phyloP scores from a whole-genome alignment of 2,888 invertebrate species.

The Steinernema hermaphroditum region DNA sequence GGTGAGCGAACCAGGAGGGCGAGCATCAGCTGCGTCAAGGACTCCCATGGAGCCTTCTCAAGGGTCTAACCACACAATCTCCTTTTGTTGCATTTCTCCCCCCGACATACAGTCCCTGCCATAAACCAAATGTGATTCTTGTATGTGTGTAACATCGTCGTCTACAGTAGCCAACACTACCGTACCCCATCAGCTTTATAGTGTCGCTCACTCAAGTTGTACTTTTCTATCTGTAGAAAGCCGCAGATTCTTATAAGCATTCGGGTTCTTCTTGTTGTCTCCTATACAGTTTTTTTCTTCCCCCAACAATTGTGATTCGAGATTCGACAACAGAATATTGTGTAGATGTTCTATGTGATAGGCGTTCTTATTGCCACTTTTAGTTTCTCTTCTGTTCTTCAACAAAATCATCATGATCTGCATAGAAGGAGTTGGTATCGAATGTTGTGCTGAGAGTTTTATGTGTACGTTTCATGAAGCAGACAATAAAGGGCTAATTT shows the following conservation, averaged over 20 bases:
- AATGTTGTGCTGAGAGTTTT: slow-evolving; percentile 15
- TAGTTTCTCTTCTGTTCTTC: neutral
- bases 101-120: neutral
- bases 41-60: neutral
- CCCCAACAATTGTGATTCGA: neutral
- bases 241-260: neutral
- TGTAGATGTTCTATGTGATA: slow-evolving; percentile 19
- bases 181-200: too few species aligned
- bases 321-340: neutral
- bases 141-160: too few species aligned
- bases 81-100: slow-evolving; percentile 8
- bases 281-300: too few species aligned
- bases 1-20: neutral
- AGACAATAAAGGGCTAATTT: slow-evolving; percentile 9
- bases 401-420: neutral
- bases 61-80: neutral
- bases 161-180: too few species aligned
- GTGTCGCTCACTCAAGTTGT: neutral
- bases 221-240: neutral
- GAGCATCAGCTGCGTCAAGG: neutral
- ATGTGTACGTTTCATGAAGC: neutral
- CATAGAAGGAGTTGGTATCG: neutral
- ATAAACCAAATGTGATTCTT: slow-evolving; percentile 10
- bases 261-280: neutral
- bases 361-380: neutral